A percentile compares a stretch with the other conserved stretches of the same genome.
Evolutionary conservation across 1,140 invertebrate genomes (phyloP).

Genomic region (Apis cerana): DNA sequence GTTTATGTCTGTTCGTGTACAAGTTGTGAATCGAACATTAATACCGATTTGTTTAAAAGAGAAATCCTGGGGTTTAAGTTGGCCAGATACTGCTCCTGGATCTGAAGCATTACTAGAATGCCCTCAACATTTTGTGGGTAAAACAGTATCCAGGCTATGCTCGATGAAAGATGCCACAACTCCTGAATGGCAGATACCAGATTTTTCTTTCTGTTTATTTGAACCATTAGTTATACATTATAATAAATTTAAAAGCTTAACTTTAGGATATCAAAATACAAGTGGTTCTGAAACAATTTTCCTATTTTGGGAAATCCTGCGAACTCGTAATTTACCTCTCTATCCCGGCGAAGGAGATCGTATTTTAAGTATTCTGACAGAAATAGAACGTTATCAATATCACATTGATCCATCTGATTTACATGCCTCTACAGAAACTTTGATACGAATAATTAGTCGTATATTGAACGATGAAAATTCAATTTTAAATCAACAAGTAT

Average conservation of each 20-base stretch:
- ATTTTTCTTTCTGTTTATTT: slow-evolving; percentile 87
- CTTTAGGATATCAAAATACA: slow-evolving; percentile 85
- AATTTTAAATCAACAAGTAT: slow-evolving; percentile 81
- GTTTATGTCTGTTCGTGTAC: slow-evolving; percentile 83
- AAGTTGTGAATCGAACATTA: slow-evolving; percentile 83
- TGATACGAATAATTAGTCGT: slow-evolving; percentile 80
- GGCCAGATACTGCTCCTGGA: slow-evolving; percentile 85
- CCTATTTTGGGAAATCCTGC: slow-evolving; percentile 80
- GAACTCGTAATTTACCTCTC: slow-evolving; percentile 76
- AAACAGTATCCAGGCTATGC: slow-evolving; percentile 82
- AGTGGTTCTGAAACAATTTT: slow-evolving; percentile 81
- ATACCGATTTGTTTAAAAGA: slow-evolving; percentile 82
- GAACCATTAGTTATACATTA: slow-evolving; percentile 85
- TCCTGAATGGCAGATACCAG: slow-evolving; percentile 87
- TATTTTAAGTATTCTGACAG: slow-evolving; percentile 79
- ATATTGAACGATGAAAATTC: slow-evolving; percentile 79
- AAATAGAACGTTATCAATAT: slow-evolving; percentile 81
- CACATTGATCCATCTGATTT: slow-evolving; percentile 72
- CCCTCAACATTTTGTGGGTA: slow-evolving; percentile 80
- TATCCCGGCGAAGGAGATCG: slow-evolving; percentile 83
- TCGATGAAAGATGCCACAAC: slow-evolving; percentile 83
- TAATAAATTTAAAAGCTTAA: slow-evolving; percentile 84
- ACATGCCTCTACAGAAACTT: slow-evolving; percentile 74
- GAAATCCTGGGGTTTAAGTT: slow-evolving; percentile 80
- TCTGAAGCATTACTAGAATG: slow-evolving; percentile 83